A percentile compares a stretch with the other conserved stretches of the same genome.
phyloP scores from a whole-genome alignment of 2,888 invertebrate genomes.

The Chromoteleia sp. region DNA sequence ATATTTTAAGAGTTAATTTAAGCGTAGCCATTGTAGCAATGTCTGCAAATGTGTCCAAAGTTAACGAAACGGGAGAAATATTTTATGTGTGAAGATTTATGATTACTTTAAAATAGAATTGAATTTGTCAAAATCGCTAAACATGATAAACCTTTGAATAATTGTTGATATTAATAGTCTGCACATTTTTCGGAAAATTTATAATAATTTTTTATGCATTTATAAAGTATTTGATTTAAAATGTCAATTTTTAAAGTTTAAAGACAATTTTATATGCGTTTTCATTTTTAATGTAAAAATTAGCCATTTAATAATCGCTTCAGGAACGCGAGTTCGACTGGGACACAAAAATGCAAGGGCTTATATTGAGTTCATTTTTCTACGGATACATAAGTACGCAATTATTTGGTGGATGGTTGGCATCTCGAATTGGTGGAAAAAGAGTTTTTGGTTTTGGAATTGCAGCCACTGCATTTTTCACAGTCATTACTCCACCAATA shows the following conservation, averaged over 20 bases:
- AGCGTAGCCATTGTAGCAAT: conserved; percentile 97
- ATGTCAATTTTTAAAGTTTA: no score
- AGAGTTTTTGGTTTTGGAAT: conserved; percentile 92
- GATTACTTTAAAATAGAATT: conserved; percentile 57
- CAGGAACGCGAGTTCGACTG: conserved; percentile 93
- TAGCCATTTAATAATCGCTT: no score
- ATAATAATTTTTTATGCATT: no score
- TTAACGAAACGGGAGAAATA: conserved; percentile 88
- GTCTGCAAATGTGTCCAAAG: conserved; percentile 89
- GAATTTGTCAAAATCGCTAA: no score
- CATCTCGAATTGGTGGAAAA: conserved; percentile 94
- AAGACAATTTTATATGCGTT: no score
- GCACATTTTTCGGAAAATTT: no score
- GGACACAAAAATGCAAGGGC: conserved; percentile 91
- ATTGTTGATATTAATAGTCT: no score
- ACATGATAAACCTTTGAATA: no score
- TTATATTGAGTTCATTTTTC: conserved; percentile 94
- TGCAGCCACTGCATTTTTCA: conserved; percentile 91
- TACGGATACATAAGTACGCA: conserved; percentile 95
- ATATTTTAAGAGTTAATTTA: conserved; percentile 93
- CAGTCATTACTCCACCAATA: conserved; percentile 92
- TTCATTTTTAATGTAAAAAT: no score
- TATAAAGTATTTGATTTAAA: no score
- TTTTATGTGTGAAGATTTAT: conserved; percentile 85
- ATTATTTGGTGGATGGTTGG: conserved; percentile 93